Conservation (phyloP, 2,113 vertebrate species). For the Ondatra zibethicus region DNA sequence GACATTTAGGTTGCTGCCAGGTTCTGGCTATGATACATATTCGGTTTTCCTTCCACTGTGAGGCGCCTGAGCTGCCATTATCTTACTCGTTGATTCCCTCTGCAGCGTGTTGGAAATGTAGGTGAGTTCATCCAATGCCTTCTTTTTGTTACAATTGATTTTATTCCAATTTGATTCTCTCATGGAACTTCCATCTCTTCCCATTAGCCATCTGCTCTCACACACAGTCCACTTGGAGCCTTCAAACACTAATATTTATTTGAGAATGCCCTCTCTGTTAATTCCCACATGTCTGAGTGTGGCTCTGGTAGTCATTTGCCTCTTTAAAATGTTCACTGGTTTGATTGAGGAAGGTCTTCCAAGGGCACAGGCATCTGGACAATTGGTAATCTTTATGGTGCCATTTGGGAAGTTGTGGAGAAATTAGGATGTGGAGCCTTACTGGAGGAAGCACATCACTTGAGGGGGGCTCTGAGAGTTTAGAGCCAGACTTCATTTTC, state of each 20-base stretch:
- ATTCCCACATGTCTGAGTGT: neutral
- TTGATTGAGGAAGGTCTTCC: neutral
- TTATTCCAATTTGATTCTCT: neutral
- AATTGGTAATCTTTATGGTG: neutral
- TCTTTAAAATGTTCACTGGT: neutral
- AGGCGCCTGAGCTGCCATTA: too few species aligned
- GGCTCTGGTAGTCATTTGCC: neutral
- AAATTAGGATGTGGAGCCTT: neutral
- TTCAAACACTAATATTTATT: neutral
- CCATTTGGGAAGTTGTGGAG: neutral
- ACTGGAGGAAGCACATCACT: neutral
- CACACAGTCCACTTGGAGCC: neutral
- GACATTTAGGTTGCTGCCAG: too few species aligned
- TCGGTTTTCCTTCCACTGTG: neutral
- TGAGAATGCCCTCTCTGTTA: neutral
- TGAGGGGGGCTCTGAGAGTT: neutral
- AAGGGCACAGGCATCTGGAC: neutral
- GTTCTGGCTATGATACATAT: too few species aligned
- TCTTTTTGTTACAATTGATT: neutral
- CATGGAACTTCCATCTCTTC: neutral
- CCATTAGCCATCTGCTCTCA: neutral
- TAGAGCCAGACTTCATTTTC: too few species aligned
- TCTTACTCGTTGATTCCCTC: neutral
- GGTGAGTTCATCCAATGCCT: neutral
- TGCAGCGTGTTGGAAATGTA: neutral